phyloP scores from a whole-genome alignment of 1,140 invertebrate species.

The Aphelenchoides besseyi region DNA sequence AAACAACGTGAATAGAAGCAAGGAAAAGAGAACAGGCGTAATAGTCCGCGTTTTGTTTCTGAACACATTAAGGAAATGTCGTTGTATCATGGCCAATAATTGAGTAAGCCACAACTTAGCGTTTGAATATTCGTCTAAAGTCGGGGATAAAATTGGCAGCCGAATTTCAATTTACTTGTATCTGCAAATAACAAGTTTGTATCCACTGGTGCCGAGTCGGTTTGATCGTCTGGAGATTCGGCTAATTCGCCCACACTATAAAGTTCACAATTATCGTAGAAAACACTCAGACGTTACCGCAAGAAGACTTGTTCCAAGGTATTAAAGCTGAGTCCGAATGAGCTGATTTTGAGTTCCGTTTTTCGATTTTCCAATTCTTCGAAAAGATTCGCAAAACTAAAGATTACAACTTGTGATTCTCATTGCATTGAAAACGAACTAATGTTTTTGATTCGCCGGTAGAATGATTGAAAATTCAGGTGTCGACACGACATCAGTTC shows the following conservation, averaged over 20 bases:
- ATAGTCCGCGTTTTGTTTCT: slow-evolving; percentile 39
- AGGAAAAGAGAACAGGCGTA: slow-evolving; percentile 30
- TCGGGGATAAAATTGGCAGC: no score
- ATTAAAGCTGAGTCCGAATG: slow-evolving; percentile 51
- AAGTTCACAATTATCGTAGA: background rate
- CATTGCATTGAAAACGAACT: slow-evolving; percentile 24
- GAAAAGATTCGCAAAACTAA: slow-evolving; percentile 47
- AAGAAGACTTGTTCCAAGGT: slow-evolving; percentile 52
- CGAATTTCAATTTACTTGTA: no score
- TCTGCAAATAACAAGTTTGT: background rate
- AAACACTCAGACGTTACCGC: background rate
- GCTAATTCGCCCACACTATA: slow-evolving; percentile 44
- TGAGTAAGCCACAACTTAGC: slow-evolving; percentile 28
- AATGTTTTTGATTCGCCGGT: slow-evolving; percentile 37
- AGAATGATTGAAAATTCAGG: slow-evolving; percentile 44
- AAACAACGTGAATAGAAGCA: slow-evolving; percentile 33
- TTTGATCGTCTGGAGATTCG: slow-evolving; percentile 25
- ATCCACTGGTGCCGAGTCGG: background rate
- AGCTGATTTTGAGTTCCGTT: slow-evolving; percentile 28
- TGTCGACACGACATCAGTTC: slow-evolving; percentile 28
- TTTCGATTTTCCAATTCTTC: slow-evolving; percentile 42
- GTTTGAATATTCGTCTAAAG: slow-evolving; percentile 6
- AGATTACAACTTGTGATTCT: background rate
- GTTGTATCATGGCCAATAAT: slow-evolving; percentile 36
- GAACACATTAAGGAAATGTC: slow-evolving; percentile 32